Evolutionary conservation across 2,797 vertebrate genomes (phyloP).

Genomic region (Siniperca obscura): DNA sequence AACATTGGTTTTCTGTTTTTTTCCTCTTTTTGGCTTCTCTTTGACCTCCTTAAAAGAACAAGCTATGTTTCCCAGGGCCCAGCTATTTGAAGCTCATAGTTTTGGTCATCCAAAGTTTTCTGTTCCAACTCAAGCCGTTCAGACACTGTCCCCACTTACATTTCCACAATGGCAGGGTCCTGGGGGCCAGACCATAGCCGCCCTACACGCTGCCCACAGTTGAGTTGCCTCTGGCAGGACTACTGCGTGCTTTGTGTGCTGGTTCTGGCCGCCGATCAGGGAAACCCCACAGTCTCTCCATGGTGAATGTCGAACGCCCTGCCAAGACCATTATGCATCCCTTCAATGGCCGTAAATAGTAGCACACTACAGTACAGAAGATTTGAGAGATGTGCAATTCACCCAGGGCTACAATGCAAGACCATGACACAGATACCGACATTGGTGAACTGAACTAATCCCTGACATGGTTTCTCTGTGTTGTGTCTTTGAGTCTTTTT

Average conservation of each 20-base stretch:
- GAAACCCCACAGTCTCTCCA: slow-evolving; percentile 86
- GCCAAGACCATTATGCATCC: slow-evolving; percentile 82
- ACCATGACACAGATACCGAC: slow-evolving; percentile 77
- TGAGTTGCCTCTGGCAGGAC: slow-evolving; percentile 83
- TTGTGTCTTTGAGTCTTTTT: slow-evolving; percentile 69
- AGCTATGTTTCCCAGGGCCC: slow-evolving; percentile 86
- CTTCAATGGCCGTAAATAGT: slow-evolving; percentile 80
- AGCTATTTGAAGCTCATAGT: slow-evolving; percentile 87
- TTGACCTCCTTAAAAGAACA: slow-evolving; percentile 84
- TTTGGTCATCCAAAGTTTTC: slow-evolving; percentile 85
- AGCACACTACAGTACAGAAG: slow-evolving; percentile 77
- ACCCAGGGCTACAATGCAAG: slow-evolving; percentile 66
- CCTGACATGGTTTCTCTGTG: slow-evolving; percentile 66
- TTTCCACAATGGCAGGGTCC: slow-evolving; percentile 85
- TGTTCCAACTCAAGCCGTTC: slow-evolving; percentile 82
- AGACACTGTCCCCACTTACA: slow-evolving; percentile 84
- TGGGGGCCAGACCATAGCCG: slow-evolving; percentile 84
- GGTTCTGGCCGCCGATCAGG: slow-evolving; percentile 83
- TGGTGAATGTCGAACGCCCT: slow-evolving; percentile 78
- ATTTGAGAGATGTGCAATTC: slow-evolving; percentile 74
- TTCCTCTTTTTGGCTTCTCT: slow-evolving; percentile 77
- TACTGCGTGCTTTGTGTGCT: slow-evolving; percentile 84
- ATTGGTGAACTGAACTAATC: slow-evolving; percentile 69
- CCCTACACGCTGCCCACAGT: slow-evolving; percentile 82
- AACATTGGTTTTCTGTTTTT: slow-evolving; percentile 76